Evolutionary conservation across 2,888 invertebrate genomes (phyloP), one percentile per base, ranked within the genome.

Genomic region (Protodeltote pygarga): DNA sequence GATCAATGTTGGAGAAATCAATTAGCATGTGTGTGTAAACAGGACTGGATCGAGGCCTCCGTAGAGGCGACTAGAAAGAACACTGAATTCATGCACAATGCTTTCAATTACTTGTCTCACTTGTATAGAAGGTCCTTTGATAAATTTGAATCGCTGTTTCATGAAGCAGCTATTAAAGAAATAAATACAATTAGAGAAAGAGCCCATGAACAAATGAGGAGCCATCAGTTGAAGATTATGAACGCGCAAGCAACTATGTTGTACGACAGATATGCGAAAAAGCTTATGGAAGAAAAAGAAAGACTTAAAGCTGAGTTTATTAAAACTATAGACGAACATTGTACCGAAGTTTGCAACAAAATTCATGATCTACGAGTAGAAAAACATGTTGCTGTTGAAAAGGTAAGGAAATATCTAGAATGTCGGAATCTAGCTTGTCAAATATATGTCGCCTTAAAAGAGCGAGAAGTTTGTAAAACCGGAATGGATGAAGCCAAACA

Each of bases 391-490:
- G 79, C 82, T 15, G 59, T 89, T 40, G 87, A 89, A 54, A 90
- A 85, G 34, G 31, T 87, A 8, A 71, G 85, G 38, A 69, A 83
- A 21, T 63, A 81, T 13, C 65, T 89, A n/a, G 80, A 89, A 67
- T 84, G 83, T 58, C 84, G 85, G 65, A 90, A 86, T 40, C 68
- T 89, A 16, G 87, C 89, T 3, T 89, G 89, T 70, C 87, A 88
- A 73, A 75, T 85, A 2, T 90, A 89, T 53, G 83, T 88, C 1
- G 84, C 85, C 4, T 46, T 88, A 9, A 88, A 85, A 67, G 89
- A 91, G 69, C 75, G 77, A 47, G 83, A 86, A 35, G 81, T 77
- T 53, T 83, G 80, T 41, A 44, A 69, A 32, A 82, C 81, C 59
- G 76, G 83, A 71, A 71, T 83, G 3, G 71, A 81, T 10, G 45